Base-by-base conservation (phyloP, 2,113 vertebrate genomes). In the Piprites chloris region DNA sequence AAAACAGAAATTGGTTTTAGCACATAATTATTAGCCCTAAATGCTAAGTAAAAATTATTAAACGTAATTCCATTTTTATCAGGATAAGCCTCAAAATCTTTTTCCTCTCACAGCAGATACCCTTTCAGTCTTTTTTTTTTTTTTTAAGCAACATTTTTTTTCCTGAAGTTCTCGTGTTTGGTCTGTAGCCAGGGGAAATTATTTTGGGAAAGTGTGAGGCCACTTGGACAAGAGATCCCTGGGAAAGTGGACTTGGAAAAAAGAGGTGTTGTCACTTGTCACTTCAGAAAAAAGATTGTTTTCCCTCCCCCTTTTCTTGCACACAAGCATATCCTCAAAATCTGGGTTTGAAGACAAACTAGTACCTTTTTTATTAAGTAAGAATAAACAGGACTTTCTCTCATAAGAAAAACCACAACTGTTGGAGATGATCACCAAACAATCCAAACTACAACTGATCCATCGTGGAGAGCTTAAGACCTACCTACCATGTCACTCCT, bases 141-240 rank as follows among this genome's bases (percentile, higher is more conserved):
- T 62, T 84, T 72, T 77, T 37, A 37, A 71, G 55, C 59, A 81
- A 75, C 4, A 33, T 68, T 88, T 93, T 95, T 94, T 95, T 94
- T 52, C 85, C 44, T 73, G 10, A 84, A 85, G 21, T 84, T 87
- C 76, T 94, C 1, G 3, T 63, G 52, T 67, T 96, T 97, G 96
- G 96, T 82, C 65, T 90, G 32, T 58, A 87, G 90, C 96, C 96
- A 97, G 80, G 84, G 22, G 56, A 92, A 90, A 90, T 90, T 97
- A 97, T 97, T 97, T 96, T 90, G 37, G 93, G 96, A 96, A 97
- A 95, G 90, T 94, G 79, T 92, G 82, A 94, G 88, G 73, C 86
- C 90, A 85, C 49, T 92, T 96, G 95, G 88, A 82, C 61, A 86
- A 95, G 90, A 90, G 85, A 93, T 89, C 83, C 83, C 92, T 97